Base-by-base conservation (phyloP, 2,113 vertebrate species). In the Oryzias curvinotus region DNA sequence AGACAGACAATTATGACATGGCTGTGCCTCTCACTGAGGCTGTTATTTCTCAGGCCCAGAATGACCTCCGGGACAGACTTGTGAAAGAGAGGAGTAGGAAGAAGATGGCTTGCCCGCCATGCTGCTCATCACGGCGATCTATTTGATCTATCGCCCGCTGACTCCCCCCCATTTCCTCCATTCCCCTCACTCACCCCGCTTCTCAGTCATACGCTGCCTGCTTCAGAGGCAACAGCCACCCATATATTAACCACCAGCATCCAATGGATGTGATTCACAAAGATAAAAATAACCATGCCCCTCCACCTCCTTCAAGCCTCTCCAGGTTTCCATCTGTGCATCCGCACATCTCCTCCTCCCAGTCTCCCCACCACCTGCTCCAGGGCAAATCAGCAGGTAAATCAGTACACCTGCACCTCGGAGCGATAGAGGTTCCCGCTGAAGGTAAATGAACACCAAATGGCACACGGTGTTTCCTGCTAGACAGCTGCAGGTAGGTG, bases 91-190 rank as follows among this genome's bases (percentile, higher is more conserved):
- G 28, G 49, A 7, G 1, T 43, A 41, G 51, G 46, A 17, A 7
- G 47, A 50, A 64, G 59, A 52, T 68, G 74, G 54, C 75, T 62
- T 44, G 54, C 57, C 81, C 57, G 54, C 57, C 64, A 71, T 74
- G 77, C 60, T 75, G 64, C 71, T 84, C 71, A 70, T 81, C 77
- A 57, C 7, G 8, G 16, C 6, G n/a, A 36, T 36, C 36, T 18
- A 68, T 81, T 84, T 81, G 75, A 84, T 84, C 75, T 79, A 76
- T 65, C 49, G 56, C 81, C 69, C 66, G 47, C 65, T 62, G 42
- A 45, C 26, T 14, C 64, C 58, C 52, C 52, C 7, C 18, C 56
- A 5, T 6, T 30, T 14, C 7, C 26, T 3, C 19, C 42, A 36
- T 36, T 36, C 41, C n/a, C 45, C 42, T 5, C 28, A 0, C 75